Percentiles rank a stretch among this genome's conserved stretches.
Conservation (phyloP, 1,140 invertebrate genomes). For the Antheraea pernyi region DNA sequence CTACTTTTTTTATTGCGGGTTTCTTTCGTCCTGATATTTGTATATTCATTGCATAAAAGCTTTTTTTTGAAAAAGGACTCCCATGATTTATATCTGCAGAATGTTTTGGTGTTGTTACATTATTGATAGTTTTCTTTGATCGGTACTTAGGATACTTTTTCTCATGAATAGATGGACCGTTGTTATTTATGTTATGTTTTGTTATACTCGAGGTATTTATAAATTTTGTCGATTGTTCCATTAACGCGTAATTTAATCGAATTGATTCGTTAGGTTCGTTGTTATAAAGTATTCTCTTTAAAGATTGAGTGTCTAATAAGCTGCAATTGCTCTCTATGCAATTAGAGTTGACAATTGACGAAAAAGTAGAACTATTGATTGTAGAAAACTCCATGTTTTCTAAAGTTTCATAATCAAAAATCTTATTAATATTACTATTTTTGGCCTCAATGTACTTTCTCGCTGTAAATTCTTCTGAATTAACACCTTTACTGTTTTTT, state of each 20-base stretch:
- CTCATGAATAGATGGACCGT: background rate
- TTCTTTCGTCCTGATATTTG: background rate
- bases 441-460: background rate
- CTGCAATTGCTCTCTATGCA: background rate
- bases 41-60: slow-evolving; percentile 9
- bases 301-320: background rate
- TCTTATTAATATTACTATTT: background rate
- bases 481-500: background rate
- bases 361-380: background rate
- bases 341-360: background rate
- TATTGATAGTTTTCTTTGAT: background rate
- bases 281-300: background rate
- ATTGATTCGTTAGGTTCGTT: background rate
- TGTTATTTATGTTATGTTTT: background rate
- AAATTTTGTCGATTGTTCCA: background rate
- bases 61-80: slow-evolving; percentile 1
- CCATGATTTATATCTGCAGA: background rate
- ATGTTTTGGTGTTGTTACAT: background rate
- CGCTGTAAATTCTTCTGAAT: background rate
- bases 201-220: background rate
- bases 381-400: background rate
- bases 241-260: background rate
- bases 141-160: background rate
- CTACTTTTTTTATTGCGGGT: background rate
- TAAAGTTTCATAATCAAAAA: background rate